Percentiles rank a stretch among this genome's conserved stretches.
These are phyloP conservation scores for Anticlea derivata DNA, from an alignment of 2,888 invertebrate species.

Conservation along the genomic window DNA sequence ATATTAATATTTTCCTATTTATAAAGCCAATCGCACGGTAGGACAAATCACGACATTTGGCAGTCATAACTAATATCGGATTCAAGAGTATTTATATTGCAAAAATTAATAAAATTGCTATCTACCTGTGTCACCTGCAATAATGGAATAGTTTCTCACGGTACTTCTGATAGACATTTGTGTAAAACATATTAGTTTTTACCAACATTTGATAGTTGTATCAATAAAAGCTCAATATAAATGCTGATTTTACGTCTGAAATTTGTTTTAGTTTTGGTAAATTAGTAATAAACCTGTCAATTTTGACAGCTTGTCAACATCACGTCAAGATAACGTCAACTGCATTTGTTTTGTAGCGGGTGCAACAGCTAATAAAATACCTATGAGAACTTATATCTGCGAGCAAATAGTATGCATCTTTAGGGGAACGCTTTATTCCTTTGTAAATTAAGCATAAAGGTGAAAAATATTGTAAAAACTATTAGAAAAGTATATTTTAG, in stretches of 20 bases:
- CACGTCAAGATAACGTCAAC: slow-evolving; percentile 37
- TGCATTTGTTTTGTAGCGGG: slow-evolving; percentile 19
- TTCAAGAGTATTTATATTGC: slow-evolving; percentile 33
- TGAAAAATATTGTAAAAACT: too few relatives aligned
- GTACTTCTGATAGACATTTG: slow-evolving; percentile 20
- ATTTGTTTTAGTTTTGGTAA: slow-evolving; percentile 11
- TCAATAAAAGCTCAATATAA: not conserved
- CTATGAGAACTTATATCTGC: slow-evolving; percentile 3
- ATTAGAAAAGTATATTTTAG: too few relatives aligned
- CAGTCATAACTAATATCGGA: slow-evolving; percentile 27
- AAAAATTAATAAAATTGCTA: slow-evolving; percentile 41
- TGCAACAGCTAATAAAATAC: not conserved
- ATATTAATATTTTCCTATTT: slow-evolving; percentile 21
- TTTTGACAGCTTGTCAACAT: slow-evolving; percentile 32
- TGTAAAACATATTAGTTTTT: slow-evolving; percentile 16
- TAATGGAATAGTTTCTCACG: slow-evolving; percentile 33
- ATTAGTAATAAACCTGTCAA: slow-evolving; percentile 31
- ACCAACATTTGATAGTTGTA: slow-evolving; percentile 1
- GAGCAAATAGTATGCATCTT: not conserved
- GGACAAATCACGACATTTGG: slow-evolving; percentile 26
- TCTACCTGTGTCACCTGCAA: slow-evolving; percentile 35
- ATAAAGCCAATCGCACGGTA: slow-evolving; percentile 25
- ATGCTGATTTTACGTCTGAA: not conserved
- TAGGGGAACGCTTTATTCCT: not conserved
- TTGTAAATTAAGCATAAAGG: too few relatives aligned